Percentiles rank a stretch among this genome's conserved stretches.
phyloP scores from a whole-genome alignment of 2,113 vertebrate species.

The Hemiprocne comata region DNA sequence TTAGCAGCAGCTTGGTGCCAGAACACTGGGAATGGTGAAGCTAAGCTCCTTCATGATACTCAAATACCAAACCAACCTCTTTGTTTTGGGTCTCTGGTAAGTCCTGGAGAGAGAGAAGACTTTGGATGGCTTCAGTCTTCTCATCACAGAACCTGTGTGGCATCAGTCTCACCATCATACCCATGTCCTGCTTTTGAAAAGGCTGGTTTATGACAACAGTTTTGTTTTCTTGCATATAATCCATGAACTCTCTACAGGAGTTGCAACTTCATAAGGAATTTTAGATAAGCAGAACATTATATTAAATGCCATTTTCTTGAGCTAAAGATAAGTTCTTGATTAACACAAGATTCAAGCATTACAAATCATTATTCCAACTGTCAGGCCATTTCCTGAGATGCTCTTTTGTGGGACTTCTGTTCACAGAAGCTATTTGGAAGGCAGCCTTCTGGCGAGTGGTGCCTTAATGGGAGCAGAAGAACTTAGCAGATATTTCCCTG shows the following conservation, averaged over 20 bases:
- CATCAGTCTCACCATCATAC: neutral
- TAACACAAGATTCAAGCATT: neutral
- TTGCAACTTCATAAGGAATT: neutral
- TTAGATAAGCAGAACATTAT: neutral
- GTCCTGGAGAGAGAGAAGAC: neutral
- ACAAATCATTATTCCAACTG: neutral
- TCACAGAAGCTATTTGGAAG: constrained; percentile 93
- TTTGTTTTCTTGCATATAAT: neutral
- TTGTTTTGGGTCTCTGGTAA: neutral
- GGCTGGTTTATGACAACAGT: neutral
- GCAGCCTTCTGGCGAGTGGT: constrained; percentile 89
- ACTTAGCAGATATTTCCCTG: constrained; percentile 91
- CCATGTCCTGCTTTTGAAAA: neutral
- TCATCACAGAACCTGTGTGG: neutral
- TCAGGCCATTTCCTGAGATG: neutral
- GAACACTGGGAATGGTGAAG: neutral
- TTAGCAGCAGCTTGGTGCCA: neutral
- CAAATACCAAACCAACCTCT: neutral
- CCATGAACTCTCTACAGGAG: neutral
- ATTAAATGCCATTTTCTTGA: neutral
- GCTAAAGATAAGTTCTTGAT: neutral
- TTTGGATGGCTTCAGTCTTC: neutral
- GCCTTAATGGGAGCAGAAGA: constrained; percentile 94
- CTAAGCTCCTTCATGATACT: neutral
- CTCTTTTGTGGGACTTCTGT: neutral